Conservation (phyloP, 2,797 vertebrate species). For the Gallinago nigripennis region DNA sequence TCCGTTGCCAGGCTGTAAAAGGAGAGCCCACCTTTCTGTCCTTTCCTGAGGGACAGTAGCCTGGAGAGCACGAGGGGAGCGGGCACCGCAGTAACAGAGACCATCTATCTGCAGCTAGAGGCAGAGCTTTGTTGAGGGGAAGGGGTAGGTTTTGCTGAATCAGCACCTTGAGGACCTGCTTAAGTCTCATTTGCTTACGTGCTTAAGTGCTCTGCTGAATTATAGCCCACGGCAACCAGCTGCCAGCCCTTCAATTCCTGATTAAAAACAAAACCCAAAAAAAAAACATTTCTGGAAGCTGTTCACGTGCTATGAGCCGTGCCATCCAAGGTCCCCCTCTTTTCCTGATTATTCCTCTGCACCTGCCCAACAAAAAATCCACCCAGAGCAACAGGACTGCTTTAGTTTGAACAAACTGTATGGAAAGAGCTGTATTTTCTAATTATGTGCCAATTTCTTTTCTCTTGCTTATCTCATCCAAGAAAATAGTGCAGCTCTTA, state of each 20-base stretch:
- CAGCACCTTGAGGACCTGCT: not conserved
- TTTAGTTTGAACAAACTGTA: not conserved
- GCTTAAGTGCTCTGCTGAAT: slow-evolving; percentile 30
- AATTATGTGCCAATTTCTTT: not conserved
- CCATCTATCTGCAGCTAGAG: not conserved
- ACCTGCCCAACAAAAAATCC: not conserved
- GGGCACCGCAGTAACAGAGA: not conserved
- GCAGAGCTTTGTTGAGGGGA: not conserved
- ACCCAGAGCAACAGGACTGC: not conserved
- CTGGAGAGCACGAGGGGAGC: fast-evolving
- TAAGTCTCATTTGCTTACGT: not conserved
- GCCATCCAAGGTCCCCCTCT: not conserved
- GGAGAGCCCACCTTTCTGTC: not conserved
- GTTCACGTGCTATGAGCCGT: not conserved
- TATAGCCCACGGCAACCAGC: not conserved
- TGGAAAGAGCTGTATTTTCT: not conserved
- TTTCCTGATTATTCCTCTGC: not conserved
- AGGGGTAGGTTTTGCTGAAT: not conserved
- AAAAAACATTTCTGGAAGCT: not conserved
- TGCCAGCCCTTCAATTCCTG: slow-evolving; percentile 30
- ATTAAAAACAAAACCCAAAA: not conserved
- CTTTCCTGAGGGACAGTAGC: not conserved
- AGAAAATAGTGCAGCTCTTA: not conserved
- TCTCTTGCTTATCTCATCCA: not conserved
- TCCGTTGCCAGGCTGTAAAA: not conserved